phyloP scores from a whole-genome alignment of 2,113 vertebrate species.

The Ivindomyrus marchei region DNA sequence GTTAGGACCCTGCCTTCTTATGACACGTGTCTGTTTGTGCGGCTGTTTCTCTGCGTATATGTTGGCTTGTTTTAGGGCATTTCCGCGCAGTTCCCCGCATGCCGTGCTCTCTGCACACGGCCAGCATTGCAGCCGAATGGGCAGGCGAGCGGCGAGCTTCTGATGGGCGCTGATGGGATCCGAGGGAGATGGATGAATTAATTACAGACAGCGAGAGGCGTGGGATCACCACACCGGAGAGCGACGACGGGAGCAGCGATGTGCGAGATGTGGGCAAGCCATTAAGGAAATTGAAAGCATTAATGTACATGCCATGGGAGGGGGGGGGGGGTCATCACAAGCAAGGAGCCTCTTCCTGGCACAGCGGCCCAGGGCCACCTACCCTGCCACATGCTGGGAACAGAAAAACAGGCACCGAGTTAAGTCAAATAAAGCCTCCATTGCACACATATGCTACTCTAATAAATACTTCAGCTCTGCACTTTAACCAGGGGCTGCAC shows the following conservation, averaged over 20 bases:
- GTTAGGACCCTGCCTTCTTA: background rate
- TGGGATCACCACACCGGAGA: constrained; percentile 49
- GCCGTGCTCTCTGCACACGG: background rate
- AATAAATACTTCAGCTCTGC: background rate
- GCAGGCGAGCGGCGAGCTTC: constrained; percentile 29
- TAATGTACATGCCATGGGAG: constrained; percentile 58
- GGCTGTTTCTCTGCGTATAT: background rate
- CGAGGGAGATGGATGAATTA: constrained; percentile 70
- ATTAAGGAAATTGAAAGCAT: constrained; percentile 69
- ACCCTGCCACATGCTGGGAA: constrained; percentile 28
- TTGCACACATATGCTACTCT: background rate
- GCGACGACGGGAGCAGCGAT: constrained; percentile 45
- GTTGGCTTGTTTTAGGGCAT: background rate
- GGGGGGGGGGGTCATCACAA: constrained; percentile 33
- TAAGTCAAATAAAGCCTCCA: background rate
- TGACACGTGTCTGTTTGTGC: background rate
- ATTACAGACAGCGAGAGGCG: constrained; percentile 59
- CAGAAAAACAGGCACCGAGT: background rate
- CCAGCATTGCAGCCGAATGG: constrained; percentile 22
- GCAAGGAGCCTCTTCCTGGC: constrained; percentile 39
- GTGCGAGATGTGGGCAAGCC: constrained; percentile 52
- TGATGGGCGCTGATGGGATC: constrained; percentile 56
- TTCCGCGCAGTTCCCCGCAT: background rate
- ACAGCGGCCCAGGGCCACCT: constrained; percentile 41
- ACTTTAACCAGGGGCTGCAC: background rate